Evolutionary conservation across 2,797 vertebrate genomes (phyloP).

Genomic region (Momotus momota): DNA sequence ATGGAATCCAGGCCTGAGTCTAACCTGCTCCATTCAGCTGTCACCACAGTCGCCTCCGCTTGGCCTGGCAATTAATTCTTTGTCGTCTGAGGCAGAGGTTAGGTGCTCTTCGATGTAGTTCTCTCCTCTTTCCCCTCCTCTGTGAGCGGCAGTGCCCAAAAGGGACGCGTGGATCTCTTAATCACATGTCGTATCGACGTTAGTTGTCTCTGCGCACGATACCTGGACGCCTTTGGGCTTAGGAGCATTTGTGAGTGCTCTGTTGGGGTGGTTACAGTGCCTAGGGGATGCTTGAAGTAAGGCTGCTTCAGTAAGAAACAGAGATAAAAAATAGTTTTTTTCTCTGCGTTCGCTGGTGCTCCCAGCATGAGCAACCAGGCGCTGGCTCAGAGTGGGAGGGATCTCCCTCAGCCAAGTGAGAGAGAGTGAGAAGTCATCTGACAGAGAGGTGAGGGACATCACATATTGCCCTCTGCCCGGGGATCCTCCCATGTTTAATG

Average conservation of each 20-base stretch:
- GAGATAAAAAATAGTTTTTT: not conserved
- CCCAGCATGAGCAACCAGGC: not conserved
- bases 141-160: not conserved
- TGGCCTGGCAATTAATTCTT: not conserved
- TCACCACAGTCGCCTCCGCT: not conserved
- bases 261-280: not conserved
- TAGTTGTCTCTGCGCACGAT: not conserved
- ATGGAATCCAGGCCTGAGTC: not conserved
- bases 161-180: not conserved
- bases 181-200: not conserved
- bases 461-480: not conserved
- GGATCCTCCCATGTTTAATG: not conserved
- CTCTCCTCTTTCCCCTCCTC: not conserved
- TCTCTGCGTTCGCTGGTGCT: not conserved
- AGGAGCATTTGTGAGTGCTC: not conserved
- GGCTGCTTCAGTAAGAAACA: not conserved
- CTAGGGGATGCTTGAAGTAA: not conserved
- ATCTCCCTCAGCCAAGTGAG: conserved; percentile 25
- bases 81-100: not conserved
- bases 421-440: conserved; percentile 10
- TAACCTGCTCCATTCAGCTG: not conserved
- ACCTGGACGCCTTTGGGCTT: not conserved
- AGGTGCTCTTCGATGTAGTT: not conserved
- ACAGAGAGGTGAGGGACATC: conserved; percentile 18
- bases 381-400: not conserved